Conservation (phyloP, 1,140 invertebrate species). For the Ephestia elutella region DNA sequence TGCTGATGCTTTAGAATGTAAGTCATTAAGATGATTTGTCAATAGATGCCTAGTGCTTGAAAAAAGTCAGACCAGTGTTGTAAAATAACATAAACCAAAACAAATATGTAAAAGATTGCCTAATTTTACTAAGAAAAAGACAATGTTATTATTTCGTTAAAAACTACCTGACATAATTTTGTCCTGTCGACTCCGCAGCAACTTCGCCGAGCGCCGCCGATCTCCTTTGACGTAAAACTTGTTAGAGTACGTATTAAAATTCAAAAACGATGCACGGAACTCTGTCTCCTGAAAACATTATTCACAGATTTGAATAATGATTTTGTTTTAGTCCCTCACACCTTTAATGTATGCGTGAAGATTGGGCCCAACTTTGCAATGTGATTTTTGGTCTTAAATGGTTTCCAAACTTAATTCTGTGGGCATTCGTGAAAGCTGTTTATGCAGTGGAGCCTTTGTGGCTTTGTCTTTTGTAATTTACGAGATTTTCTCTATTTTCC, state of each 20-base stretch:
- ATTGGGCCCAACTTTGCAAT: conserved; percentile 53
- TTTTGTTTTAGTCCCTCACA: conserved; percentile 64
- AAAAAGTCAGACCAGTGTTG: too few species aligned
- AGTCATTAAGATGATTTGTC: too few species aligned
- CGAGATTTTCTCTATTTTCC: not conserved
- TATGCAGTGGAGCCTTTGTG: conserved; percentile 22
- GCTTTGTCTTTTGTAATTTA: not conserved
- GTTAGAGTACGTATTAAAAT: conserved; percentile 72
- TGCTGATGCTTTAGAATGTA: too few species aligned
- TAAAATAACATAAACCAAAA: too few species aligned
- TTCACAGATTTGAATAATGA: conserved; percentile 72
- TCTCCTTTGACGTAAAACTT: conserved; percentile 72
- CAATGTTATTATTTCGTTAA: too few species aligned
- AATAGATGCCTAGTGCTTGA: too few species aligned
- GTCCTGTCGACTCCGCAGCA: conserved; percentile 34
- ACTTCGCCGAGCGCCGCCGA: conserved; percentile 42
- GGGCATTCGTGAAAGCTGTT: conserved; percentile 27
- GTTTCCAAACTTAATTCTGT: conserved; percentile 61
- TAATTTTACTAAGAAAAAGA: too few species aligned
- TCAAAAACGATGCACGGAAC: conserved; percentile 69
- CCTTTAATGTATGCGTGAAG: conserved; percentile 68
- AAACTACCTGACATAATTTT: too few species aligned
- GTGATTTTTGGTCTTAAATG: conserved; percentile 70
- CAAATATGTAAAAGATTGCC: too few species aligned
- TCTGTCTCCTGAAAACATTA: conserved; percentile 69